A percentile compares a stretch with the other conserved stretches of the same genome.
phyloP scores from a whole-genome alignment of 2,113 vertebrate genomes.

The Lamprologus callipterus region DNA sequence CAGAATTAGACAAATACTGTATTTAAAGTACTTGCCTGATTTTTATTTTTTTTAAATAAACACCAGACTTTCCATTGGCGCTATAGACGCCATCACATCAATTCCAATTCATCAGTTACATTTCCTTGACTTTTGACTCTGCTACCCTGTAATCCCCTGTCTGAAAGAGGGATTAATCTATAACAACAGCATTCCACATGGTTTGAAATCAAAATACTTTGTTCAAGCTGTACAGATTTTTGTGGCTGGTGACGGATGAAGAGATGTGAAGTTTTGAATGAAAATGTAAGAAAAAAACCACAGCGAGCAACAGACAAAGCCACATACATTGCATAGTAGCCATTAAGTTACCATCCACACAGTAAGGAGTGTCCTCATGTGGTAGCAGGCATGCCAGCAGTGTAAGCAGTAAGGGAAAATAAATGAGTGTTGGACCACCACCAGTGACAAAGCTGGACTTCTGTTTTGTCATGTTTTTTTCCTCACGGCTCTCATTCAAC shows the following conservation, averaged over 20 bases:
- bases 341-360: not conserved
- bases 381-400: not conserved
- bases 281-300: not conserved
- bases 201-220: conserved; percentile 49
- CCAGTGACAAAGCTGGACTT: not conserved
- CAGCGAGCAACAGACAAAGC: not conserved
- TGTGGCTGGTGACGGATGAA: not conserved
- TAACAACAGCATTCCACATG: conserved; percentile 68
- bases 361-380: not conserved
- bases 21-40: not conserved
- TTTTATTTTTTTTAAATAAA: not conserved
- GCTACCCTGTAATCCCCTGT: conserved; percentile 39
- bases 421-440: not conserved
- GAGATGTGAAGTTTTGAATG: not conserved
- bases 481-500: not conserved
- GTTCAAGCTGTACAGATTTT: conserved; percentile 11
- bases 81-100: conserved; percentile 25
- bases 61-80: not conserved
- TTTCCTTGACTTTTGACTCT: conserved; percentile 56
- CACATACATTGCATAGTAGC: not conserved
- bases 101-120: conserved; percentile 52
- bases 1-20: not conserved
- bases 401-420: not conserved
- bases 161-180: conserved; percentile 65
- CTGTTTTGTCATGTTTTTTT: not conserved